These are phyloP conservation scores for Heterodera schachtii DNA, from an alignment of 1,140 invertebrate genomes.

Conservation along the genomic window DNA sequence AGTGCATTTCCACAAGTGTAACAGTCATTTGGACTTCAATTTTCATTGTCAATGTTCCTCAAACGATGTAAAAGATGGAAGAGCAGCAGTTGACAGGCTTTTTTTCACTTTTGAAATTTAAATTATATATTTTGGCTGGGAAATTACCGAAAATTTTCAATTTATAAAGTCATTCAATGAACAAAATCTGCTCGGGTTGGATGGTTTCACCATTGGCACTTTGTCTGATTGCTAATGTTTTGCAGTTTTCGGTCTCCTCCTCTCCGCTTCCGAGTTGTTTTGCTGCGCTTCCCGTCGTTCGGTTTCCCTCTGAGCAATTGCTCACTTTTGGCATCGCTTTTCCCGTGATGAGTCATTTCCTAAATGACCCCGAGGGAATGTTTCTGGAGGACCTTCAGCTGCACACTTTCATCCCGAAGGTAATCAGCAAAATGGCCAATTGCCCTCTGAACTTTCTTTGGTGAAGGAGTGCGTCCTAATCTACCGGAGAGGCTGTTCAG, in stretches of 20 bases:
- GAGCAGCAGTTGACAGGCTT: background rate
- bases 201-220: no score
- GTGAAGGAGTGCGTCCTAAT: background rate
- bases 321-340: background rate
- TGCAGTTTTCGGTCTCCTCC: no score
- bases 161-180: background rate
- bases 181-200: background rate
- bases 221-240: no score
- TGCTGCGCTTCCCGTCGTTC: background rate
- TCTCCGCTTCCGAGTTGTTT: background rate
- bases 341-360: background rate
- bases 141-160: no score
- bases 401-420: slow-evolving; percentile 1
- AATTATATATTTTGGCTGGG: background rate
- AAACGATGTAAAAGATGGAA: background rate
- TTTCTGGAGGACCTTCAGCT: slow-evolving; percentile 8
- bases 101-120: background rate
- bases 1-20: background rate
- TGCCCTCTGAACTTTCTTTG: background rate
- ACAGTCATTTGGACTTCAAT: background rate
- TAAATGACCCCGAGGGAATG: background rate
- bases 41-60: background rate
- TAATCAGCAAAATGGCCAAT: background rate
- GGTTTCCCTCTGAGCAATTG: background rate
- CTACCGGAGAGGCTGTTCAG: background rate